Conservation (phyloP, 2,888 invertebrate genomes). For the Eudemis profundana region DNA sequence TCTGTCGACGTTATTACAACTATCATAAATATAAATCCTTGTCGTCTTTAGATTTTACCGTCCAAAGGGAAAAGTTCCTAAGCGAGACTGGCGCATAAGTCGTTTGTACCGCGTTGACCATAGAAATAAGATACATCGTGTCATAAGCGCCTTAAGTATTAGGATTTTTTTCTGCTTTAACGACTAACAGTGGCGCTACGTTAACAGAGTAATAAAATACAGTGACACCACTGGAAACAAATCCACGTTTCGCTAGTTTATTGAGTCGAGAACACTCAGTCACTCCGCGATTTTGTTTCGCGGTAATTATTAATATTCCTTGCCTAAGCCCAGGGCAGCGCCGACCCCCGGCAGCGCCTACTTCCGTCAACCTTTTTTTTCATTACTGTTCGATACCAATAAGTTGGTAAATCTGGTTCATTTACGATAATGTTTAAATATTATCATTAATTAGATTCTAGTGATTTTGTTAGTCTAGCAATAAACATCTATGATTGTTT, state of each 20-base stretch:
- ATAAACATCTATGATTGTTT: no score
- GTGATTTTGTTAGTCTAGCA: no score
- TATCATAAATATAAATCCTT: conserved; percentile 69
- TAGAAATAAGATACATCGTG: background rate
- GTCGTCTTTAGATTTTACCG: conserved; percentile 32
- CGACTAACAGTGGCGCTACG: conserved; percentile 3
- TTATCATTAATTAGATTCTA: no score
- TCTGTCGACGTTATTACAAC: conserved; percentile 66
- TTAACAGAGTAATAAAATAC: conserved; percentile 28
- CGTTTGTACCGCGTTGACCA: background rate
- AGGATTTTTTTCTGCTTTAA: background rate
- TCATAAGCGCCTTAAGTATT: conserved; percentile 7
- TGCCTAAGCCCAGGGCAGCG: no score
- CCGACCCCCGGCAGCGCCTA: no score
- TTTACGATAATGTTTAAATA: no score
- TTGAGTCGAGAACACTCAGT: conserved; percentile 24
- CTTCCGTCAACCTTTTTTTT: no score
- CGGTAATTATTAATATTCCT: no score
- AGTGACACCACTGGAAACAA: conserved; percentile 27
- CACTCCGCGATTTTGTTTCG: no score
- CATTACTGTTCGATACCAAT: no score
- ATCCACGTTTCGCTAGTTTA: conserved; percentile 32
- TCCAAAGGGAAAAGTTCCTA: background rate
- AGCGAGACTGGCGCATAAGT: background rate
- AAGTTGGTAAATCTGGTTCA: no score